A percentile compares a stretch with the other conserved stretches of the same genome.
Evolutionary conservation across 2,797 vertebrate species (phyloP).

Genomic region (Trachops cirrhosus): DNA sequence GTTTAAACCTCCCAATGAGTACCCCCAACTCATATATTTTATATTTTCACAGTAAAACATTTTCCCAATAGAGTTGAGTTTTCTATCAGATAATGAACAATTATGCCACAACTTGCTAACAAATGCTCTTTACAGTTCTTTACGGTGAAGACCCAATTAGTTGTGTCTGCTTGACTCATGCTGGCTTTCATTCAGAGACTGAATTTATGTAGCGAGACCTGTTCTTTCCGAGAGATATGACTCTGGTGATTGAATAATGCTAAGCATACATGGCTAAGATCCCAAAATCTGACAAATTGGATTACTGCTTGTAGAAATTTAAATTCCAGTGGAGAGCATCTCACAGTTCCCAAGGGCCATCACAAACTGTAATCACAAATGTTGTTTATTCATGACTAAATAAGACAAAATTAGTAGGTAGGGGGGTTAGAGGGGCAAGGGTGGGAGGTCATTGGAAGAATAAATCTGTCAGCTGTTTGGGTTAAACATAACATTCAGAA

Average conservation of each 20-base stretch:
- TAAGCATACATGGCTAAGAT: constrained; percentile 51
- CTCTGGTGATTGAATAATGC: constrained; percentile 61
- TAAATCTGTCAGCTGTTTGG: constrained; percentile 57
- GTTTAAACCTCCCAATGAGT: not conserved
- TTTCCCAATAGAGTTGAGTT: constrained; percentile 64
- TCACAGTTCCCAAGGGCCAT: constrained; percentile 66
- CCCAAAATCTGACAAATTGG: constrained; percentile 68
- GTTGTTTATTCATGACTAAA: constrained; percentile 56
- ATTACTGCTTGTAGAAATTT: constrained; percentile 65
- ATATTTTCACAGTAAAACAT: constrained; percentile 68
- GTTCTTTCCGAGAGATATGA: constrained; percentile 57
- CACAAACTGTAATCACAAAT: constrained; percentile 53
- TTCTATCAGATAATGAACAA: constrained; percentile 74
- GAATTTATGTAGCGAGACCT: constrained; percentile 67
- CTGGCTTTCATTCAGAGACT: constrained; percentile 47
- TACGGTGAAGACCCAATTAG: constrained; percentile 54
- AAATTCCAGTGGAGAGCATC: constrained; percentile 65
- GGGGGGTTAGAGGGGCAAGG: not conserved
- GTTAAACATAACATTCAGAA: constrained; percentile 58
- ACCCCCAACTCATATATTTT: constrained; percentile 42
- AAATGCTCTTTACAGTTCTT: constrained; percentile 52
- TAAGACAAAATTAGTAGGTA: constrained; percentile 56
- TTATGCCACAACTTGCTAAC: constrained; percentile 65
- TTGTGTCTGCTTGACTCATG: constrained; percentile 57
- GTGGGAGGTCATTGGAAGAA: constrained; percentile 52